Evolutionary conservation across 2,113 vertebrate species (phyloP), one percentile per base, ranked within the genome.

Genomic region (Sisor rabdophorus): DNA sequence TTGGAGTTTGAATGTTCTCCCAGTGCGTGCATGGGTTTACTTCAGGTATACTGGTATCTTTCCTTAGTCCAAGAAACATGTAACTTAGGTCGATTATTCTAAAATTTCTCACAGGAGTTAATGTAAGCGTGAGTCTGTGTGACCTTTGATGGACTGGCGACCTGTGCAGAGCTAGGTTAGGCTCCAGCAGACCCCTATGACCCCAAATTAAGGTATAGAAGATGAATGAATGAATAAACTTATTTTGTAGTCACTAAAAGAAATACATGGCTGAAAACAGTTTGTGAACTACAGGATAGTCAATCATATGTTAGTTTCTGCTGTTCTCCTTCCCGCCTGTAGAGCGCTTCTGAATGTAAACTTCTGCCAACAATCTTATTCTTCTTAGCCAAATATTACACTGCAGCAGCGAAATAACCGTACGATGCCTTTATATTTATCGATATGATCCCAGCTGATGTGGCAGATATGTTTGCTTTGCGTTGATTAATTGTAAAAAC

Each of bases 401-500:
- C 20, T 5, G 24, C 61, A 5, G 73, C 73, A 53, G 52, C 7
- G 16, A 58, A 58, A 47, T 5, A 56, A 36, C 61, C 52, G 20
- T 5, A 6, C 1, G n/a, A 47, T 30, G n/a, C 11, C 52, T 59
- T 22, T 47, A 47, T 19, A 26, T 67, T 28, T 55, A n/a, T 20
- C n/a, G 61, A 55, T 67, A 67, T 55, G 63, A 56, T 11, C 24
- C 22, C 36, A 67, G 52, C 17, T 11, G 1, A 40, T 36, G 13
- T 55, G 65, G 71, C 53, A 56, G 24, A 56, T 55, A 22, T 56
- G 36, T 58, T 58, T 36, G 30, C 32, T 52, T 30, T 22, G 16
- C 22, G 19, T 58, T 71, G 28, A 32, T 70, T 71, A 36, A 11
- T 71, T 64, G 75, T 74, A 55, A 58, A n/a, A 56, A 10, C 10